These are phyloP conservation scores for Amblyjoppa fuscipennis DNA, from an alignment of 2,888 invertebrate genomes.

Conservation along the genomic window DNA sequence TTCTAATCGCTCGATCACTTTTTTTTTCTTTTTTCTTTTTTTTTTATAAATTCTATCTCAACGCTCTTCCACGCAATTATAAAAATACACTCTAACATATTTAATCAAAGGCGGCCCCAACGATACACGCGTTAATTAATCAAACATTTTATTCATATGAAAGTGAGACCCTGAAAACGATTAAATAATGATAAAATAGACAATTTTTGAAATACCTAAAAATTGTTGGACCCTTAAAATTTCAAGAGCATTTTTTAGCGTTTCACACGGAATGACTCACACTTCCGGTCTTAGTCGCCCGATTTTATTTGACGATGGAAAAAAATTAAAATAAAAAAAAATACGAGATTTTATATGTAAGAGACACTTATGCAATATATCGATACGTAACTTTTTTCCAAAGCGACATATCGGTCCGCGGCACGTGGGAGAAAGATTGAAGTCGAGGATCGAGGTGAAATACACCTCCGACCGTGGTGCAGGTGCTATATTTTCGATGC, in stretches of 20 bases:
- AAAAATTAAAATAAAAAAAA: not conserved
- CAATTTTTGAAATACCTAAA: not conserved
- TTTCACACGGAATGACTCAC: not conserved
- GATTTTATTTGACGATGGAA: not conserved
- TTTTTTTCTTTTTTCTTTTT: not conserved
- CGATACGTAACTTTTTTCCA: not conserved
- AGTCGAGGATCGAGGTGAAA: slow-evolving; percentile 48
- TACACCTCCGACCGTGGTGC: slow-evolving; percentile 53
- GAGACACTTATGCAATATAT: not conserved
- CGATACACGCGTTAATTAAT: no score
- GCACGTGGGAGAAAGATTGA: slow-evolving; percentile 42
- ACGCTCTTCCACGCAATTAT: not conserved
- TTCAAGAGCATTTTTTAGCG: not conserved
- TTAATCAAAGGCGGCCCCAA: not conserved
- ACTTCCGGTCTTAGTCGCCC: not conserved
- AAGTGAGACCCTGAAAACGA: not conserved
- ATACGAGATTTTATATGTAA: not conserved
- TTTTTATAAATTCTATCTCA: not conserved
- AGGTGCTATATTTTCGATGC: slow-evolving; percentile 18
- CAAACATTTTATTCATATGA: no score
- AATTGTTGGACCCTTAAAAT: not conserved
- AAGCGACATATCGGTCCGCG: slow-evolving; percentile 16
- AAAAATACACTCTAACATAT: not conserved
- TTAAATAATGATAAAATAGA: not conserved
- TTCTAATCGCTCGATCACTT: not conserved